Evolutionary conservation across 2,797 vertebrate species (phyloP).

Genomic region (Petrocephalus sullivani): DNA sequence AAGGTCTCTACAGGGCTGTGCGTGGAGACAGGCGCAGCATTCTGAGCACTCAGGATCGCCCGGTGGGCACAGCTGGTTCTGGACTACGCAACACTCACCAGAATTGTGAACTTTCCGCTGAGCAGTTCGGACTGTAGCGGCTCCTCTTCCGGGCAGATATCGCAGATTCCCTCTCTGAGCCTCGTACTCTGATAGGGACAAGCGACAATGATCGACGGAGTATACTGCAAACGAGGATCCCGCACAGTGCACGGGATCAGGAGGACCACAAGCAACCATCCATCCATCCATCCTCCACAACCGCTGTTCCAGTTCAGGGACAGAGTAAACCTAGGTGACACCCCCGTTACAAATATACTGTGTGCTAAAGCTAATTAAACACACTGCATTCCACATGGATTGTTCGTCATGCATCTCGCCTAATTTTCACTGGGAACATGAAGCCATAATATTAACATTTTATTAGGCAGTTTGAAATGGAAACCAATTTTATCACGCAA

Average conservation of each 20-base stretch:
- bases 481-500: too few species aligned
- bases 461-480: too few species aligned
- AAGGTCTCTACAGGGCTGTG: constrained; percentile 69
- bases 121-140: constrained; percentile 71
- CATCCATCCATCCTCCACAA: not conserved
- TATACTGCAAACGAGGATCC: not conserved
- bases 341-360: too few species aligned
- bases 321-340: not conserved
- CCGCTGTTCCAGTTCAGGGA: not conserved
- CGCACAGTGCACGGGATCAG: not conserved
- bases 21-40: constrained; percentile 14
- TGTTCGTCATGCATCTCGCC: too few species aligned
- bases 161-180: constrained; percentile 76
- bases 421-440: too few species aligned
- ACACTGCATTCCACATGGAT: too few species aligned
- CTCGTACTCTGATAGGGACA: constrained; percentile 64
- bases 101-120: constrained; percentile 75
- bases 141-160: constrained; percentile 77
- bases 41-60: not conserved
- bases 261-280: not conserved
- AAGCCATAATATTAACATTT: too few species aligned
- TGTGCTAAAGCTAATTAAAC: too few species aligned
- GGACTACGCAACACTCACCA: constrained; percentile 55
- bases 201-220: not conserved
- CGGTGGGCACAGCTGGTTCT: not conserved